Conservation (phyloP, 2,888 invertebrate genomes). For the Drosophila cracens region DNA sequence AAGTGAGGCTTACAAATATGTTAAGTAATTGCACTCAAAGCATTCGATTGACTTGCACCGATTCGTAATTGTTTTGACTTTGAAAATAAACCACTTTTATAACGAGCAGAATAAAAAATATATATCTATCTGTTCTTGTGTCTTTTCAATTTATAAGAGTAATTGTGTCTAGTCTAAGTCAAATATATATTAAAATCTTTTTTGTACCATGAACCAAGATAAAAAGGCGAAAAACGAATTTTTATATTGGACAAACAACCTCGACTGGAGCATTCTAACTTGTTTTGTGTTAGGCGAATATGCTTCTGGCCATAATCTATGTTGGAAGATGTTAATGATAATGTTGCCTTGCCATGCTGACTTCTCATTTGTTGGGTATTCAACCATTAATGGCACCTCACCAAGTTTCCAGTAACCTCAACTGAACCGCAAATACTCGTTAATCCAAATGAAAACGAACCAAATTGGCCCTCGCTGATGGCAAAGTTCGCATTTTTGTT, state of each 20-base stretch:
- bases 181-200: background rate
- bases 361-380: conserved; percentile 49
- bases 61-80: conserved; percentile 6
- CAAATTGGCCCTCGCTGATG: conserved; percentile 35
- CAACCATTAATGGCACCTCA: conserved; percentile 35
- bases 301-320: conserved; percentile 1
- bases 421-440: conserved; percentile 42
- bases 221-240: background rate
- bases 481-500: conserved; percentile 46
- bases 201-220: background rate
- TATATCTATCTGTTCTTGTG: background rate
- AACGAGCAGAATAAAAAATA: background rate
- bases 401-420: conserved; percentile 32
- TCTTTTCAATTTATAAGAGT: background rate
- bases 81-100: conserved; percentile 2
- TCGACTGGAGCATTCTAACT: background rate
- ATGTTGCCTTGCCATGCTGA: conserved; percentile 49
- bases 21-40: conserved; percentile 1
- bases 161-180: background rate
- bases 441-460: conserved; percentile 18
- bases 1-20: background rate
- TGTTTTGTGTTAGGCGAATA: background rate
- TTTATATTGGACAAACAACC: background rate
- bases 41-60: background rate
- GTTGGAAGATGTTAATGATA: conserved; percentile 41